These are phyloP conservation scores for Herpailurus yagouaroundi DNA, from an alignment of 2,113 vertebrate genomes.

Conservation along the genomic window DNA sequence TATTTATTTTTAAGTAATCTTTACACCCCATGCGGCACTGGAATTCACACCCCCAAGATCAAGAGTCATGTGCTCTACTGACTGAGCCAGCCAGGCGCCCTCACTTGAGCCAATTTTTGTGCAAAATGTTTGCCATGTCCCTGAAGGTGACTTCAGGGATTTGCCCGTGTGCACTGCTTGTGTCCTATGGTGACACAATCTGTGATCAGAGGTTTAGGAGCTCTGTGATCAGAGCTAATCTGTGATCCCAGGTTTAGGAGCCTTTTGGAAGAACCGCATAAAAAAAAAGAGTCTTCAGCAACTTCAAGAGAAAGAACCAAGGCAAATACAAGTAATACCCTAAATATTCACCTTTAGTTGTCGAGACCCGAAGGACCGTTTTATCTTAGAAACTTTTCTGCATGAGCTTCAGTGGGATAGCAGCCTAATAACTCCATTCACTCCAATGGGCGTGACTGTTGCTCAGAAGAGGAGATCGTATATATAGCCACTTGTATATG, in stretches of 20 bases:
- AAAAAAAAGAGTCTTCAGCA: background rate
- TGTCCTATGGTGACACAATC: background rate
- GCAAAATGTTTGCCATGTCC: background rate
- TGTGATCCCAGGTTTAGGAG: background rate
- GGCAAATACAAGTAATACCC: background rate
- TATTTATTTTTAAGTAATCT: background rate
- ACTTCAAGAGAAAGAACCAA: slow-evolving; percentile 18
- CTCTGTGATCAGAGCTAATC: background rate
- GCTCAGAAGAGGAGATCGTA: background rate
- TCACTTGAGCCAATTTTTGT: background rate
- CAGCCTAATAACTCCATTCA: background rate
- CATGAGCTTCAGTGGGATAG: background rate
- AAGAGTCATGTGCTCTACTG: background rate
- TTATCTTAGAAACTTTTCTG: background rate
- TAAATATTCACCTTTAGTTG: background rate
- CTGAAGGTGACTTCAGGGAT: background rate
- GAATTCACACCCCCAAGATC: background rate
- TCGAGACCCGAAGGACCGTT: background rate
- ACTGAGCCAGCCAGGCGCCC: background rate
- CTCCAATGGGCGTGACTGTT: background rate
- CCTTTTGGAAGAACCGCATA: background rate
- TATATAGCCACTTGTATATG: background rate
- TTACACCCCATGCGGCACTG: background rate
- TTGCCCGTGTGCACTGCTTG: background rate
- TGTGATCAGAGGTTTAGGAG: background rate